Base-by-base conservation (phyloP, 1,140 invertebrate genomes). In the Diabrotica virgifera region DNA sequence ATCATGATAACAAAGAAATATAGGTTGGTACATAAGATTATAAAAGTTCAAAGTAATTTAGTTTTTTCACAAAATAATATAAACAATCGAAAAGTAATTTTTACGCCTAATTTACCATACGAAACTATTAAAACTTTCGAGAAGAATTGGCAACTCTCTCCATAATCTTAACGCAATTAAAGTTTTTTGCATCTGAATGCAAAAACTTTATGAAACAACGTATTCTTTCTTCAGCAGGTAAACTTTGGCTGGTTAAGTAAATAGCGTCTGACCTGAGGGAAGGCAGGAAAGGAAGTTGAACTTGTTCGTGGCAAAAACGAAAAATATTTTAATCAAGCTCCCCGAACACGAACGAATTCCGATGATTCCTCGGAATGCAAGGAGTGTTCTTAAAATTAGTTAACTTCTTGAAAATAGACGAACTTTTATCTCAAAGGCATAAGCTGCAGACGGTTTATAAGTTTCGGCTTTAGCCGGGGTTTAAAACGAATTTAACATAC, bases 401-500 rank as follows among this genome's bases (percentile, higher is more conserved):
- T 59, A 40, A 59, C 38, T 46, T 40, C 37, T 13, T 40, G 38
- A 59, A 50, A 59, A 59, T 59, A 59, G 46, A 10, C 36, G 38
- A 59, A 59, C 57, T 59, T 59, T 40, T 12, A 40, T 67, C 62
- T 12, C 37, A 37, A 36, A 66, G 57, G 54, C 59, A 65, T 62
- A 59, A 57, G 62, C 36, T 63, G 59, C 56, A 65, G 64, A 69
- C 52, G 59, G 59, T 65, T 52, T 66, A 52, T 64, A 63, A 69
- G 56, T 66, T 66, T 36, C 52, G 60, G 52, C 59, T 65, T 54
- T 62, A 62, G 59, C 59, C 57, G 51, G 59, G 62, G 54, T 70
- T 66, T 65, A 63, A 68, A 72, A 70, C 70, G 65, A 72, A 61
- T 70, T 66, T 65, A 72, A 73, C 66, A 67, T 70, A 73, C 72